A percentile compares a stretch with the other conserved stretches of the same genome.
Conservation (phyloP, 2,113 vertebrate genomes). For the Ophthalmolycus amberensis region DNA sequence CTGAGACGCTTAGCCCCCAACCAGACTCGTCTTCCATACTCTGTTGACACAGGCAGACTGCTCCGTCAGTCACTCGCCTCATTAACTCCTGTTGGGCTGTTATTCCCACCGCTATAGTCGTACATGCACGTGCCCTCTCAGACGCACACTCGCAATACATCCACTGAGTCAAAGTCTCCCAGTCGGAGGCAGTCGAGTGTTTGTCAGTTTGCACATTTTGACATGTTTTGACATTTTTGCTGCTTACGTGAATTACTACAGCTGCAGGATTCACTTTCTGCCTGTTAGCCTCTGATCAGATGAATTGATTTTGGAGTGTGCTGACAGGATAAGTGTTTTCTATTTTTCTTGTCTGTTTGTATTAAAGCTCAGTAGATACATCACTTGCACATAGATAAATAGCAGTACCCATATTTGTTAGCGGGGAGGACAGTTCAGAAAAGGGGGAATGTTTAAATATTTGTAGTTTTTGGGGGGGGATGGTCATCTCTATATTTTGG, state of each 20-base stretch:
- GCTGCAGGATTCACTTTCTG: slow-evolving; percentile 32
- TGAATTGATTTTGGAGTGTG: slow-evolving; percentile 47
- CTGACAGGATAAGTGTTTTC: slow-evolving; percentile 38
- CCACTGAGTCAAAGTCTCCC: slow-evolving; percentile 40
- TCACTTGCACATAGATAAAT: slow-evolving; percentile 13
- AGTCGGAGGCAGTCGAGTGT: slow-evolving; percentile 35
- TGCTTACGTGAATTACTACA: slow-evolving; percentile 41
- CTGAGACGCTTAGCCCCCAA: slow-evolving; percentile 36
- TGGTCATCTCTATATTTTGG: not conserved
- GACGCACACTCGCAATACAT: slow-evolving; percentile 35
- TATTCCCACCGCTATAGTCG: slow-evolving; percentile 34
- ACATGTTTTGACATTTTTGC: slow-evolving; percentile 51
- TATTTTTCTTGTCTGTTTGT: slow-evolving; percentile 19
- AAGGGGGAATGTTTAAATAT: not conserved
- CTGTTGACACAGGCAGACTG: slow-evolving; percentile 65
- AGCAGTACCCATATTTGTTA: not conserved
- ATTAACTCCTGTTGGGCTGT: slow-evolving; percentile 63
- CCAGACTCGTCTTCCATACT: slow-evolving; percentile 43
- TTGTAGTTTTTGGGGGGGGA: not conserved
- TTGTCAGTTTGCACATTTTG: slow-evolving; percentile 47
- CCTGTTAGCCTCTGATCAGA: slow-evolving; percentile 36
- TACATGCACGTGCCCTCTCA: slow-evolving; percentile 24
- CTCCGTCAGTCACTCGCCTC: slow-evolving; percentile 68
- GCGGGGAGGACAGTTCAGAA: not conserved
- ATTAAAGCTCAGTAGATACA: slow-evolving; percentile 40